phyloP scores from a whole-genome alignment of 1,140 invertebrate species.

The Cataglyphis hispanica region DNA sequence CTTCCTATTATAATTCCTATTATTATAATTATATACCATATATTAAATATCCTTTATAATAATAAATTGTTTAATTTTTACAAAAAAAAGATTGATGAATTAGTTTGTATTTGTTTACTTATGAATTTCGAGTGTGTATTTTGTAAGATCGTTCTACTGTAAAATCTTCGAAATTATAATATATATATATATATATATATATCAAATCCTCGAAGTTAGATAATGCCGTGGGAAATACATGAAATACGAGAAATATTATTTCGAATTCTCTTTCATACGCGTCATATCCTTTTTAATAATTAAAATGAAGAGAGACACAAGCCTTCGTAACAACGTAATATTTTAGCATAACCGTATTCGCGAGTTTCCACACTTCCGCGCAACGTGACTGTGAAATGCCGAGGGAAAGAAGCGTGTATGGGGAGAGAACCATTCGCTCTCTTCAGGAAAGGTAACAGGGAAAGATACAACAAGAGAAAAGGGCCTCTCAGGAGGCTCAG shows the following conservation, averaged over 20 bases:
- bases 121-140: background rate
- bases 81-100: background rate
- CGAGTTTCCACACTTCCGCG: constrained; percentile 14
- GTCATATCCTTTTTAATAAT: constrained; percentile 35
- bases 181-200: no score
- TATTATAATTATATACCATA: background rate
- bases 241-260: constrained; percentile 10
- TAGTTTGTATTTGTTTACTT: background rate
- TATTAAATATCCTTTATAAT: background rate
- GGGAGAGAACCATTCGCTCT: constrained; percentile 5
- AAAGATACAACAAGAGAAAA: constrained; percentile 53
- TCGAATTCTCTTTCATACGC: constrained; percentile 6
- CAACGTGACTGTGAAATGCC: constrained; percentile 39
- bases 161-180: background rate
- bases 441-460: constrained; percentile 21
- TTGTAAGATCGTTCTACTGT: background rate
- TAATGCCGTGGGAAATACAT: background rate
- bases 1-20: no score
- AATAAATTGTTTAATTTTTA: constrained; percentile 22
- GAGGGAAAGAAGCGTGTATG: constrained; percentile 58
- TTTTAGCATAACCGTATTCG: constrained; percentile 56
- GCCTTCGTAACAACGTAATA: constrained; percentile 35
- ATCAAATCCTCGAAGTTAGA: background rate
- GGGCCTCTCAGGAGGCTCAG: constrained; percentile 54
- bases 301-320: constrained; percentile 9